A percentile compares a stretch with the other conserved stretches of the same genome.
phyloP scores from a whole-genome alignment of 2,888 invertebrate species.

The Schizotus pectinicornis region DNA sequence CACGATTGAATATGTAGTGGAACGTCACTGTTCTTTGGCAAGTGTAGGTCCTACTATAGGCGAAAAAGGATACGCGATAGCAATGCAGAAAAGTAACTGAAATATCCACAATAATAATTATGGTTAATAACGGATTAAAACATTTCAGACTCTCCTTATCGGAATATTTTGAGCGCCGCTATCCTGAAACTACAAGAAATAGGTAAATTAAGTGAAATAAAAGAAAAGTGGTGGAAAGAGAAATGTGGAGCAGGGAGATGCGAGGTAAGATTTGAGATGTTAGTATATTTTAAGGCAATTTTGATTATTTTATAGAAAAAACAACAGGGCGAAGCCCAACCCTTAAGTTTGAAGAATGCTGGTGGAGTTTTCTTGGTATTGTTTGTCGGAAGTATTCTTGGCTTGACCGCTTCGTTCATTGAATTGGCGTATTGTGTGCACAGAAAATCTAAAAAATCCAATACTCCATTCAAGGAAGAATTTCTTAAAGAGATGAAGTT shows the following conservation, averaged over 20 bases:
- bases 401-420: conserved; percentile 70
- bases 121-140: not conserved
- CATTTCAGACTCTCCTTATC: conserved; percentile 70
- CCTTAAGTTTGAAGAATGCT: conserved; percentile 78
- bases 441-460: too few species aligned
- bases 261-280: conserved; percentile 59
- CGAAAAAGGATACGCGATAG: conserved; percentile 87
- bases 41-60: conserved; percentile 78
- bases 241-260: conserved; percentile 78
- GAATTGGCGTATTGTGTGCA: conserved; percentile 62
- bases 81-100: conserved; percentile 75
- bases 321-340: conserved; percentile 62
- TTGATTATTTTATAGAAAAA: conserved; percentile 44
- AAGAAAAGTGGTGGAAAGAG: conserved; percentile 91
- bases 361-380: conserved; percentile 85
- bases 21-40: conserved; percentile 77
- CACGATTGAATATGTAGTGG: conserved; percentile 83
- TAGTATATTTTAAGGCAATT: not conserved
- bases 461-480: too few species aligned
- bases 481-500: too few species aligned
- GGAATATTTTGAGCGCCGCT: conserved; percentile 79
- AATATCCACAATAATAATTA: not conserved
- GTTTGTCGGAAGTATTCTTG: conserved; percentile 69
- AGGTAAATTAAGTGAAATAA: conserved; percentile 77
- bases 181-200: conserved; percentile 85